Percentiles rank a stretch among this genome's conserved stretches.
These are phyloP conservation scores for Catocala sponsa DNA, from an alignment of 2,888 invertebrate genomes.

Conservation along the genomic window DNA sequence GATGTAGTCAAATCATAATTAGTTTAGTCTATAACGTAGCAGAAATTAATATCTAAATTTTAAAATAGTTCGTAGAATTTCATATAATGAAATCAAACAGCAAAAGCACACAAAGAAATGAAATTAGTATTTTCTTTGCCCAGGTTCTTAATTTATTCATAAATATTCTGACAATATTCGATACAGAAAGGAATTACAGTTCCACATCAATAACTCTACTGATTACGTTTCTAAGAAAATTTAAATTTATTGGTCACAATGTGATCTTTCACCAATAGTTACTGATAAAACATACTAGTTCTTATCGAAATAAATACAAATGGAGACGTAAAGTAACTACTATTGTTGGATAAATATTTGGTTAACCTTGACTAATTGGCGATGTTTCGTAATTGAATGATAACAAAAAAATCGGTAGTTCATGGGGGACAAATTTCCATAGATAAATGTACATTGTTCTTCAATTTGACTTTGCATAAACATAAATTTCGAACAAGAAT, in stretches of 20 bases:
- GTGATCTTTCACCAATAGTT: slow-evolving; percentile 32
- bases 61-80: background rate
- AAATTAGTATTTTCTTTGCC: background rate
- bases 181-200: slow-evolving; percentile 5
- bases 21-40: too few species aligned
- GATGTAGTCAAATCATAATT: too few species aligned
- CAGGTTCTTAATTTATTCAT: background rate
- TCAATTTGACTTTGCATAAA: slow-evolving; percentile 13
- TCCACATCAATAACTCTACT: slow-evolving; percentile 6
- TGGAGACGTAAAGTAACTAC: slow-evolving; percentile 20
- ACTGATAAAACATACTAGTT: slow-evolving; percentile 37
- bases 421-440: slow-evolving; percentile 35
- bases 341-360: slow-evolving; percentile 31
- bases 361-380: slow-evolving; percentile 45
- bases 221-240: slow-evolving; percentile 15
- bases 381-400: slow-evolving; percentile 29
- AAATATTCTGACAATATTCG: background rate
- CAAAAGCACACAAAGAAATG: background rate
- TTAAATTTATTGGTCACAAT: slow-evolving; percentile 8
- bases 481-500: slow-evolving; percentile 6
- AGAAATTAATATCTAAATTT: too few species aligned
- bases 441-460: slow-evolving; percentile 24
- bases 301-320: slow-evolving; percentile 35
- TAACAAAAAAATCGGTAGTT: slow-evolving; percentile 29
- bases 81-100: background rate